Conservation (phyloP, 2,113 vertebrate genomes). For the Dasyprocta punctata region DNA sequence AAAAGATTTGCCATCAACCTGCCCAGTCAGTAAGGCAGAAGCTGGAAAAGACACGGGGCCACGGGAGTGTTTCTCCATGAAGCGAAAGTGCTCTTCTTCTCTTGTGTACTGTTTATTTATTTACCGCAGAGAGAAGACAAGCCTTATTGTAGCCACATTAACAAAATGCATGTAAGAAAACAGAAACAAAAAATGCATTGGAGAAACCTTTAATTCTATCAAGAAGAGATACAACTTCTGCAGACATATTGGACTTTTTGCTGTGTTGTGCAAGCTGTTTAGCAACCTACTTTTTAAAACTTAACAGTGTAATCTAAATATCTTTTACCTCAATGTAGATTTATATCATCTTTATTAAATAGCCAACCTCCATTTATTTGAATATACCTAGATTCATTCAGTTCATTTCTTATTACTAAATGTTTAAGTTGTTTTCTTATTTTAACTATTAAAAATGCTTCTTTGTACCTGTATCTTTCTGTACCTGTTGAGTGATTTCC, state of each 20-base stretch:
- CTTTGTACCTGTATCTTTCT: neutral
- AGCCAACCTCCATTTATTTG: neutral
- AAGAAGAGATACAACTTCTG: neutral
- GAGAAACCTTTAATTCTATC: neutral
- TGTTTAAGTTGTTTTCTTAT: neutral
- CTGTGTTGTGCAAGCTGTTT: neutral
- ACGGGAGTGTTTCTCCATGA: neutral
- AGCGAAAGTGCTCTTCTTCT: neutral
- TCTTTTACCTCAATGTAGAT: neutral
- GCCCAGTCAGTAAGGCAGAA: neutral
- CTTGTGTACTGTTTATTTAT: neutral
- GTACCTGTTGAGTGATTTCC: neutral
- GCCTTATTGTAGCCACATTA: neutral
- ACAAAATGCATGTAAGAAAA: neutral
- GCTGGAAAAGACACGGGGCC: neutral
- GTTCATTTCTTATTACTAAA: neutral
- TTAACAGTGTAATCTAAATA: neutral
- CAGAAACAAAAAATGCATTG: neutral
- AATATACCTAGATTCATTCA: neutral
- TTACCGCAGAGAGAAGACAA: neutral
- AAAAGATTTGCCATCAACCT: neutral
- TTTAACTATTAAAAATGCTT: neutral
- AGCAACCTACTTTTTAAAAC: slow-evolving; percentile 6
- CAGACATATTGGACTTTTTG: neutral
- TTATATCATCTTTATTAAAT: slow-evolving; percentile 26